Evolutionary conservation across 2,888 invertebrate species (phyloP).

Genomic region (Argyra leucocephala): DNA sequence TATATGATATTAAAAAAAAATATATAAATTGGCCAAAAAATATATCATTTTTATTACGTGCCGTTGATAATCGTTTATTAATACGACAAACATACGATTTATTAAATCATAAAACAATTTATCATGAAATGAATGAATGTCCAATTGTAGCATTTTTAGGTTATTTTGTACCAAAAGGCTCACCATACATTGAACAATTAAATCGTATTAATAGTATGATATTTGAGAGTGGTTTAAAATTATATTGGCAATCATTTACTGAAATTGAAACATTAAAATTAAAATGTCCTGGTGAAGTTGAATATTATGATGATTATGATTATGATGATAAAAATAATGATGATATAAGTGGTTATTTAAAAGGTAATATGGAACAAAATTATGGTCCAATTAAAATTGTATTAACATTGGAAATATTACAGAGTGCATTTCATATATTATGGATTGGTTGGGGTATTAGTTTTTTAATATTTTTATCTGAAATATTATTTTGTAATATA

Average conservation of each 20-base stretch:
- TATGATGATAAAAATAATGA: constrained; percentile 17
- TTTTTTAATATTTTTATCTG: constrained; percentile 26
- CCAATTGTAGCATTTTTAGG: constrained; percentile 31
- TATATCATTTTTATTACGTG: constrained; percentile 30
- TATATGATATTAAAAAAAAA: constrained; percentile 17
- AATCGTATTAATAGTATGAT: constrained; percentile 28
- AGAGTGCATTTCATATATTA: constrained; percentile 39
- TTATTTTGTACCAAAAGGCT: constrained; percentile 32
- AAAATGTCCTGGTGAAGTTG: too few relatives aligned
- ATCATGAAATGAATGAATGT: constrained; percentile 36
- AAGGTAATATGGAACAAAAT: background rate
- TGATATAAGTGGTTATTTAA: constrained; percentile 10
- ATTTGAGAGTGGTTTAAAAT: constrained; percentile 33
- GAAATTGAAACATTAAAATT: constrained; percentile 1
- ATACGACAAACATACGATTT: constrained; percentile 32
- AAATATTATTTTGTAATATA: constrained; percentile 15
- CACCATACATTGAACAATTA: constrained; percentile 33
- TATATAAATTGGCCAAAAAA: constrained; percentile 14
- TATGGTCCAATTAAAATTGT: constrained; percentile 24
- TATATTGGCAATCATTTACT: constrained; percentile 32
- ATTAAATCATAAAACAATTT: constrained; percentile 30
- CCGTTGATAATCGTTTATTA: constrained; percentile 32
- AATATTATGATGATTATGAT: constrained; percentile 4
- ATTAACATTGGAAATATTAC: constrained; percentile 33
- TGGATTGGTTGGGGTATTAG: constrained; percentile 30